These are phyloP conservation scores for Aegypius monachus DNA, from an alignment of 2,113 vertebrate genomes.

Conservation along the genomic window DNA sequence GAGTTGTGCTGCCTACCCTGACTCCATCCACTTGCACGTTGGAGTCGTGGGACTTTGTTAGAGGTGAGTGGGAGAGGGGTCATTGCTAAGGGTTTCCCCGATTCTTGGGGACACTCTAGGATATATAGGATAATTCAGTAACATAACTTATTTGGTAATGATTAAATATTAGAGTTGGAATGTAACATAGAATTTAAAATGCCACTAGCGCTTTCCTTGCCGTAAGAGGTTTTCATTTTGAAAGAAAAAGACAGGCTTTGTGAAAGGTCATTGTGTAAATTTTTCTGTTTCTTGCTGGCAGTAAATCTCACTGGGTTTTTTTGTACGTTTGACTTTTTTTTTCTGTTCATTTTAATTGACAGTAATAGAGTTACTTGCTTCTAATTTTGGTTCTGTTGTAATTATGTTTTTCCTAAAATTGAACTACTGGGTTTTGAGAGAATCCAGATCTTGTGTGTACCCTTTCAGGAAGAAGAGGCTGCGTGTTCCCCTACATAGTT, in stretches of 20 bases:
- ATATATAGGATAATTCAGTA: background rate
- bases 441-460: background rate
- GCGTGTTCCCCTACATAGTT: too few relatives aligned
- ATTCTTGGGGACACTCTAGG: too few relatives aligned
- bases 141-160: background rate
- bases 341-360: background rate
- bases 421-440: background rate
- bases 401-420: background rate
- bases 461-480: background rate
- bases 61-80: fast-evolving
- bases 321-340: background rate
- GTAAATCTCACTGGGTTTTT: background rate
- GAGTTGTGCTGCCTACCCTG: fast-evolving
- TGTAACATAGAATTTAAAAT: background rate
- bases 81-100: background rate
- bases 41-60: fast-evolving
- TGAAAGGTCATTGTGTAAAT: background rate
- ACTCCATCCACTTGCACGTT: fast-evolving
- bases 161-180: background rate
- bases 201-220: background rate
- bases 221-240: background rate
- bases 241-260: background rate
- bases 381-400: background rate
- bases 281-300: background rate
- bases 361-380: background rate